Base-by-base conservation (phyloP, 2,113 vertebrate species). In the Psammodynastes pulverulentus region DNA sequence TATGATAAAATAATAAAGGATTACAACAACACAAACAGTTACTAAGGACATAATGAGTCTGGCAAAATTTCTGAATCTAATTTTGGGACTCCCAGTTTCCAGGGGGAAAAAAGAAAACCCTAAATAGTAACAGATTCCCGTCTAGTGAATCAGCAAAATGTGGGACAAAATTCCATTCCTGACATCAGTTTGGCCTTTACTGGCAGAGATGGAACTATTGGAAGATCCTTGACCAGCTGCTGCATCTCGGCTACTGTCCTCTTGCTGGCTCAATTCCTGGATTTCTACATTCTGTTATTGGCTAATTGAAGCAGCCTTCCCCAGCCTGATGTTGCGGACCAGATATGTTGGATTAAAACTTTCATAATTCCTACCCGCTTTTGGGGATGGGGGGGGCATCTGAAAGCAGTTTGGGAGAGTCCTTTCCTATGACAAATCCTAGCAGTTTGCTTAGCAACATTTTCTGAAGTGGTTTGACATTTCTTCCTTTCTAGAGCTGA, bases 41-140 rank as follows among this genome's bases (percentile, higher is more conserved):
- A 19, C 34, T 39, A 79, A 34, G 67, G 34, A 39, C 17, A 19
- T 79, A 79, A 79, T 39, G 67, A 79, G n/a, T 3, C 34, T 79
- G 67, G 67, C 34, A 79, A 79, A 79, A 19, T 19, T 79, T 79
- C 67, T 79, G 67, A 34, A 19, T 15, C n/a, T 79, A 21, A 79
- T 39, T 79, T 79, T 79, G 67, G 67, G 34, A 19, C 1, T 19
- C 5, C 67, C 39, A 39, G 67, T 39, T 72, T 72, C n/a, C 1
- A 3, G 5, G 62, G 62, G 3, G 67, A 0, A 0, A 0, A 7
- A 2, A 24, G 54, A 56, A 19, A 34, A 19, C 67, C 67, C n/a
- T 34, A 72, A 72, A 72, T 72, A 72, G 67, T 72, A 72, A 72
- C 67, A 39, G n/a, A 72, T 34, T 34, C 10, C 10, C 1, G 1